Conservation (phyloP, 2,888 invertebrate genomes). For the Idaea straminata region DNA sequence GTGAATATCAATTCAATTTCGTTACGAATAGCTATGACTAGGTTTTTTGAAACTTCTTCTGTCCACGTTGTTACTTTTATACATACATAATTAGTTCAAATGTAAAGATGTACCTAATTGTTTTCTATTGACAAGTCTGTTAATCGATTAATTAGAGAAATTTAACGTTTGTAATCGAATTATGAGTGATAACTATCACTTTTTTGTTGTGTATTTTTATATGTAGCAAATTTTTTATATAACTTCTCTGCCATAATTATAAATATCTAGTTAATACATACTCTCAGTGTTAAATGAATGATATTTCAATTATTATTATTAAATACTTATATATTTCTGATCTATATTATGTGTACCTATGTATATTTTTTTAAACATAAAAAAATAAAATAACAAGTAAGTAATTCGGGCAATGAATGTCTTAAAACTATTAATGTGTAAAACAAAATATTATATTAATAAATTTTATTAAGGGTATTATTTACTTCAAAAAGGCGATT, state of each 20-base stretch:
- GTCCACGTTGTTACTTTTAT: neutral
- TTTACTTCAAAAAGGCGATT: neutral
- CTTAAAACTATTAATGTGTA: constrained; percentile 24
- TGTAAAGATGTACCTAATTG: neutral
- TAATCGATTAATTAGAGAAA: constrained; percentile 3
- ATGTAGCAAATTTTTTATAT: constrained; percentile 11
- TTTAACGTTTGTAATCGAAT: constrained; percentile 6
- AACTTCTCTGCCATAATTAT: constrained; percentile 4
- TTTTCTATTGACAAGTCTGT: neutral
- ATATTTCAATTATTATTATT: constrained; percentile 4
- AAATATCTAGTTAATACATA: neutral
- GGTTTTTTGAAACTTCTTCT: neutral
- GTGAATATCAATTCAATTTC: neutral
- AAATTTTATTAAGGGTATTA: constrained; percentile 24
- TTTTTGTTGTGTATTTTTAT: constrained; percentile 10
- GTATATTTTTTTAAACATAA: neutral
- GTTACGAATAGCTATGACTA: neutral
- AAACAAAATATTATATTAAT: constrained; percentile 27
- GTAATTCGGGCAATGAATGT: constrained; percentile 23
- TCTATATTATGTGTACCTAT: neutral
- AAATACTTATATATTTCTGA: constrained; percentile 1
- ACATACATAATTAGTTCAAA: neutral
- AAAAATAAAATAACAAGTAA: neutral
- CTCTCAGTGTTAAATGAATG: neutral
- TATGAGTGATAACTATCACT: constrained; percentile 2